These are phyloP conservation scores for Bombus consobrinus DNA, from an alignment of 1,140 invertebrate species.

Conservation along the genomic window DNA sequence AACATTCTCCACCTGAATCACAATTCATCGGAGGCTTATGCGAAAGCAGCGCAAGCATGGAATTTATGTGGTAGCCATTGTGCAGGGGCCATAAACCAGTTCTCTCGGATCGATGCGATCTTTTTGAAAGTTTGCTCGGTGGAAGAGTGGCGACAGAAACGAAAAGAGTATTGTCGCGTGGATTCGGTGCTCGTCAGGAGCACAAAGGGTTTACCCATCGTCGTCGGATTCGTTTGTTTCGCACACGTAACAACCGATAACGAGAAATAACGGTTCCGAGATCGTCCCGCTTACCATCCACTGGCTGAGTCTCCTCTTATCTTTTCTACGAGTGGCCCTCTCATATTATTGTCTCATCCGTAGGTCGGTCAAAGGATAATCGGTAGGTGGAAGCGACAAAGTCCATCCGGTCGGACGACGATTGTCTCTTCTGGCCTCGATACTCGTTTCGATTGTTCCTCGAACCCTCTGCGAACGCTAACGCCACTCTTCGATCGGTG, in stretches of 20 bases:
- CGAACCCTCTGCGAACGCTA: no score
- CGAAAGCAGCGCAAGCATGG: no score
- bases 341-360: conserved; percentile 65
- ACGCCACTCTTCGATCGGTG: conserved; percentile 33
- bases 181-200: conserved; percentile 41
- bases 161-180: conserved; percentile 32
- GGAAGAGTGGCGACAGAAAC: conserved; percentile 19
- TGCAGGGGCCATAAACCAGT: conserved; percentile 17
- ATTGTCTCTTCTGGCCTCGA: conserved; percentile 53
- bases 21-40: no score
- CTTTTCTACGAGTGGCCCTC: conserved; percentile 50
- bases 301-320: conserved; percentile 34
- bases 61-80: conserved; percentile 4
- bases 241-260: conserved; percentile 65
- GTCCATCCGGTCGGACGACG: conserved; percentile 58
- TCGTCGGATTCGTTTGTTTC: conserved; percentile 54
- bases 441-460: conserved; percentile 36
- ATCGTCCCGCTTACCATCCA: conserved; percentile 37
- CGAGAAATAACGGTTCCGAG: conserved; percentile 61
- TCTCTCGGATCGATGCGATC: conserved; percentile 27
- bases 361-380: conserved; percentile 67
- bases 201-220: conserved; percentile 47
- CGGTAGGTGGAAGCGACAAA: conserved; percentile 52
- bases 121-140: conserved; percentile 35
- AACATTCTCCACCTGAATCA: no score